These are phyloP conservation scores for Tricholaema leucomelas DNA, from an alignment of 2,113 vertebrate species.

Conservation along the genomic window DNA sequence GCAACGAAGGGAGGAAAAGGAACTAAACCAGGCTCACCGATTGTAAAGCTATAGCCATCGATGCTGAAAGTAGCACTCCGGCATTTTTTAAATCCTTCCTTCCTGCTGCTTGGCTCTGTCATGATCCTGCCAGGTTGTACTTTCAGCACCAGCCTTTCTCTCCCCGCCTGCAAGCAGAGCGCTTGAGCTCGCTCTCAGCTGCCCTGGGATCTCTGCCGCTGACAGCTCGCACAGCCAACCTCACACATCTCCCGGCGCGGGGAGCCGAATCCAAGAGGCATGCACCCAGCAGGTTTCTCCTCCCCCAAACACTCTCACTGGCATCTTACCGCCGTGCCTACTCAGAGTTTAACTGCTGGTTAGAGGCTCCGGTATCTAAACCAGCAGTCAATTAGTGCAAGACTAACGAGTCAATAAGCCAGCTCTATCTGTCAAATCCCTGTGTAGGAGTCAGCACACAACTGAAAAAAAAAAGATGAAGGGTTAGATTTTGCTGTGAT, in stretches of 20 bases:
- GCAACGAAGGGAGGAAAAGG: background rate
- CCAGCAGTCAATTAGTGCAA: background rate
- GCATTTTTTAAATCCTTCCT: slow-evolving; percentile 93
- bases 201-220: slow-evolving; percentile 26
- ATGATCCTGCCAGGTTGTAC: slow-evolving; percentile 69
- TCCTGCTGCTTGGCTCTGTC: slow-evolving; percentile 86
- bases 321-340: background rate
- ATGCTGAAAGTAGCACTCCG: slow-evolving; percentile 95
- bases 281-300: slow-evolving; percentile 60
- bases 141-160: background rate
- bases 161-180: background rate
- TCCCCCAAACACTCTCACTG: slow-evolving; percentile 51
- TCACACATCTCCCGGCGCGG: slow-evolving; percentile 34
- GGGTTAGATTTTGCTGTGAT: background rate
- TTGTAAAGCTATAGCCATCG: slow-evolving; percentile 95
- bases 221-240: slow-evolving; percentile 29
- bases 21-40: slow-evolving; percentile 81
- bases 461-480: background rate
- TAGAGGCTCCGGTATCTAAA: background rate
- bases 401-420: background rate
- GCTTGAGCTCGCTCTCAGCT: background rate
- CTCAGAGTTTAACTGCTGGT: slow-evolving; percentile 10
- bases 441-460: background rate
- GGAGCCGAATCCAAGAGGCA: background rate
- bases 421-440: background rate